Base-by-base conservation (phyloP, 2,888 invertebrate species). In the Hartigia nigra region DNA sequence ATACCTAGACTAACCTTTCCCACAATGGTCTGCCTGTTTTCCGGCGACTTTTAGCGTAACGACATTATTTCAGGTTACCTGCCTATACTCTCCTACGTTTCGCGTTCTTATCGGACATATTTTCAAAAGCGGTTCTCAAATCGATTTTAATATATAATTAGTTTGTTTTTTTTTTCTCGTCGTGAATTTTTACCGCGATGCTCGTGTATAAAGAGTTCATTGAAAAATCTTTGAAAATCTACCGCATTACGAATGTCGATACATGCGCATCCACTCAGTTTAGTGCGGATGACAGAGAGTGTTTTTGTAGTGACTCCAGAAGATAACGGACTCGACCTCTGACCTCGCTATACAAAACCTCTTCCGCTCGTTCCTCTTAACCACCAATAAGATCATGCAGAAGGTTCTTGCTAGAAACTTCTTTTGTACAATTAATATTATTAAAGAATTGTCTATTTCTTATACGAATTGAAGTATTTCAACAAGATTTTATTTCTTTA, bases 281-380 rank as follows among this genome's bases (percentile, higher is more conserved):
- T 82, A 82, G 85, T 81, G 84, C 80, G 84, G 86, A 86, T 87
- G 88, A 89, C 88, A 87, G 88, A 88, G 86, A 84, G 76, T 86
- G 87, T 89, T 90, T 89, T 90, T 89, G 87, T 89, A 84, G 83
- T 84, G 83, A 80, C 82, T 72, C 72, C 81, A 79, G 77, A 77
- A 88, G 89, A 88, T 88, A 88, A 88, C 82, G 76, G 76, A 55
- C 23, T 55, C 82, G 86, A 88, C 88, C 89, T 89, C 82, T 88
- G 88, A 81, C 86, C 87, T 82, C 84, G 81, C 78, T 82, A 83
- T 84, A 86, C 84, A 84, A 88, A 88, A 87, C 86, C 85, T 89
- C 88, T 89, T 89, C 87, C 88, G 87, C 81, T 87, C 85, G 83
- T 79, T 82, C 81, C 74, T 74, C 77, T 69, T 79, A 39, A 72